phyloP scores from a whole-genome alignment of 2,113 vertebrate genomes.

The Vidua macroura region DNA sequence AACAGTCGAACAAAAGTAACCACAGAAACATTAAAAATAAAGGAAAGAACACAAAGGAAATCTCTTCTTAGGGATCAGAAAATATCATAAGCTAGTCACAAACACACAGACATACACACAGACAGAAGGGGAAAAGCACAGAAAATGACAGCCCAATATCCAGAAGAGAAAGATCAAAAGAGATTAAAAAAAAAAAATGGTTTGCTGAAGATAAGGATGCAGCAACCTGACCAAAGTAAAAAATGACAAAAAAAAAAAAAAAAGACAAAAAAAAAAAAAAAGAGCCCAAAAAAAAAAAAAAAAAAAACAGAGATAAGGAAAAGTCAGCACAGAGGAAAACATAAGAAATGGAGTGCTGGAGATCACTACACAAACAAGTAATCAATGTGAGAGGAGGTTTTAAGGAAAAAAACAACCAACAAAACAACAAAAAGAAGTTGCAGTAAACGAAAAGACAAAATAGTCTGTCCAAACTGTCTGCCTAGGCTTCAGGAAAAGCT shows the following conservation, averaged over 20 bases:
- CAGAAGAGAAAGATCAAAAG: background rate
- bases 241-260: background rate
- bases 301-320: background rate
- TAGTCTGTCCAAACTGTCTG: background rate
- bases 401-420: background rate
- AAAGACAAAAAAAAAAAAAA: background rate
- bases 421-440: background rate
- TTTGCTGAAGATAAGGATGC: conserved; percentile 10
- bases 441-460: background rate
- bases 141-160: conserved; percentile 17
- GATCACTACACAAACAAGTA: background rate
- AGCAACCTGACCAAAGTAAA: background rate
- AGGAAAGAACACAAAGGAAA: background rate
- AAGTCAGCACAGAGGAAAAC: background rate
- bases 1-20: background rate
- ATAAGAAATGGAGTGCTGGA: background rate
- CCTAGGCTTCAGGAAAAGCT: background rate
- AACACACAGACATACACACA: background rate
- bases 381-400: background rate
- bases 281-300: background rate
- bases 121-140: background rate
- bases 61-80: background rate
- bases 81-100: background rate
- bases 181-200: conserved; percentile 35
- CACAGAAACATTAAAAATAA: background rate